Conservation (phyloP, 2,113 vertebrate genomes). For the Ploceus nigricollis region DNA sequence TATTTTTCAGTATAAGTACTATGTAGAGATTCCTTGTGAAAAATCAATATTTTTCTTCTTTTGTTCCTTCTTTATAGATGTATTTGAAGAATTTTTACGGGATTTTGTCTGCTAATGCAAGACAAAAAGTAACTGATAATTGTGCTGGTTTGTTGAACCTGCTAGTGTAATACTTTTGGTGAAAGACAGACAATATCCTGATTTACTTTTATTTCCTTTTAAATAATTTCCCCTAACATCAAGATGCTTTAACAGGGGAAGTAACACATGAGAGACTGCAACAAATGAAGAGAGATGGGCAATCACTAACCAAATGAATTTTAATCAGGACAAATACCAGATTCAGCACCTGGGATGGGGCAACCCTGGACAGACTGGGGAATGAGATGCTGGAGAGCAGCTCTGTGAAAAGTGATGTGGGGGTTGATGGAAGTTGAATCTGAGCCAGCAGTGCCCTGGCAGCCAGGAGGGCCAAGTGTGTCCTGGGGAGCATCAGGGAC, state of each 20-base stretch:
- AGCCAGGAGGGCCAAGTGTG: fast-evolving
- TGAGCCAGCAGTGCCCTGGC: neutral
- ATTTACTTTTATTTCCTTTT: neutral
- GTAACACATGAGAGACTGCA: neutral
- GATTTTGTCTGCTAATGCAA: neutral
- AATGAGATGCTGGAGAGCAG: neutral
- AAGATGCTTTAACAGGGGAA: neutral
- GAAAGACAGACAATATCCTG: neutral
- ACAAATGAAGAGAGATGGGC: neutral
- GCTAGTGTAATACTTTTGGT: neutral
- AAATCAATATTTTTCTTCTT: neutral
- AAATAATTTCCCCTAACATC: neutral
- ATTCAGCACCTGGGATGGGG: neutral
- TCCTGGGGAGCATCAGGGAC: fast-evolving
- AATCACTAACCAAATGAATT: neutral
- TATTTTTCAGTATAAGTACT: neutral
- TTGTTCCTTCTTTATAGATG: neutral
- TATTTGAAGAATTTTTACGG: neutral
- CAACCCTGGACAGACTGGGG: neutral
- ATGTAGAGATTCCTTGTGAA: neutral
- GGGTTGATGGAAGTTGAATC: neutral
- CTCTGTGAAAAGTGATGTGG: neutral
- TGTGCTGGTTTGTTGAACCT: neutral
- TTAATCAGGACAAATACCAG: neutral
- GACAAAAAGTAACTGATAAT: neutral